Evolutionary conservation across 1,140 invertebrate genomes (phyloP).

Genomic region (Lepidurus apus): DNA sequence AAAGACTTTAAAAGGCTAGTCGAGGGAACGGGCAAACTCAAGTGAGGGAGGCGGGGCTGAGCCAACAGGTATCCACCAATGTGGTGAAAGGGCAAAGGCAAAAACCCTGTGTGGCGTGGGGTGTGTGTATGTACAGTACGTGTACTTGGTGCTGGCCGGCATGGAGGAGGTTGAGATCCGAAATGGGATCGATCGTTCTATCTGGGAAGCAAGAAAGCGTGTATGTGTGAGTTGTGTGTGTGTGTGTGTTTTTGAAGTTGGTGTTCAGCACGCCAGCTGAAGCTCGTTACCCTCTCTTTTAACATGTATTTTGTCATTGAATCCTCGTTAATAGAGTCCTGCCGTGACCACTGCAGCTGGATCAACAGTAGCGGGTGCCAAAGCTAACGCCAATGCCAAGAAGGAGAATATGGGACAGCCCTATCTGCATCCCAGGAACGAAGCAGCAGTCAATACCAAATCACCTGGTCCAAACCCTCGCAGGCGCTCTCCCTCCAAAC

Average conservation of each 20-base stretch:
- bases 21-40: not conserved
- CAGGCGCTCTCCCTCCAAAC: not conserved
- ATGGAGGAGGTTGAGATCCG: not conserved
- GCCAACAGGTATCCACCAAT: slow-evolving; percentile 19
- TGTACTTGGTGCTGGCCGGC: slow-evolving; percentile 2
- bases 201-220: not conserved
- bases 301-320: not conserved
- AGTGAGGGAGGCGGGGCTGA: not conserved
- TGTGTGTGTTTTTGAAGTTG: not conserved
- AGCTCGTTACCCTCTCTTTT: not conserved
- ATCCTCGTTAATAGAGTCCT: slow-evolving; percentile 15
- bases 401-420: not conserved
- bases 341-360: slow-evolving; percentile 5
- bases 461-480: not conserved
- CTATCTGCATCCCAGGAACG: not conserved
- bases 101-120: not conserved
- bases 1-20: not conserved
- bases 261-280: not conserved
- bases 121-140: not conserved
- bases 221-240: not conserved
- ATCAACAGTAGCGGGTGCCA: slow-evolving; percentile 7
- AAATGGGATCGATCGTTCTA: slow-evolving; percentile 5
- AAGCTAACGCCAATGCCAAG: slow-evolving; percentile 10
- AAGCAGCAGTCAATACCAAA: not conserved
- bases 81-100: slow-evolving; percentile 3